phyloP scores from a whole-genome alignment of 2,113 vertebrate genomes.

The Phyllopteryx taeniolatus region DNA sequence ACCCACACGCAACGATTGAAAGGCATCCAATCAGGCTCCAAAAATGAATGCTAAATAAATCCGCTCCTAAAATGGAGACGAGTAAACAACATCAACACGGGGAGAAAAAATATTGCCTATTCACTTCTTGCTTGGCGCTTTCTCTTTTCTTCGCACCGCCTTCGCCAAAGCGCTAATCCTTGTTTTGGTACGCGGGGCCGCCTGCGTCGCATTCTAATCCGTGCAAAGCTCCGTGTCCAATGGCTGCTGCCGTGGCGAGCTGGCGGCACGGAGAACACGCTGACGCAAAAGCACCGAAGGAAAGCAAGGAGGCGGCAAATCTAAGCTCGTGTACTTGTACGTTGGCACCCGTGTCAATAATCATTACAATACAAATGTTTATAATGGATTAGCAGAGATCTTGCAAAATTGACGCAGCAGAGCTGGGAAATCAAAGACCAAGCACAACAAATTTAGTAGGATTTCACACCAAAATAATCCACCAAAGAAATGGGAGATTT shows the following conservation, averaged over 20 bases:
- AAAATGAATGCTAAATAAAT: slow-evolving; percentile 52
- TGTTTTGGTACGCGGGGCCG: slow-evolving; percentile 57
- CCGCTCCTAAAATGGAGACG: slow-evolving; percentile 47
- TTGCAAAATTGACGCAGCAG: too few relatives aligned
- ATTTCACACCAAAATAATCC: too few relatives aligned
- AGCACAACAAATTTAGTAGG: too few relatives aligned
- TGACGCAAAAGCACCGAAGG: background rate
- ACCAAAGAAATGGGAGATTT: too few relatives aligned
- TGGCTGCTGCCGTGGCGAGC: slow-evolving; percentile 42
- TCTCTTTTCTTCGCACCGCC: background rate
- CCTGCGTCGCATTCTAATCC: slow-evolving; percentile 63
- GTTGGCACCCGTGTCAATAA: too few relatives aligned
- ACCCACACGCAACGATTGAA: slow-evolving; percentile 40
- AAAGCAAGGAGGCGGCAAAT: background rate
- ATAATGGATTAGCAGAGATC: too few relatives aligned
- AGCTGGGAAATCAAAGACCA: too few relatives aligned
- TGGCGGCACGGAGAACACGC: background rate
- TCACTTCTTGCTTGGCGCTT: background rate
- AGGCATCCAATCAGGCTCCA: slow-evolving; percentile 35
- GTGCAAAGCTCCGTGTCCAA: slow-evolving; percentile 71
- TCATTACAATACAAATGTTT: too few relatives aligned
- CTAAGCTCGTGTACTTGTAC: too few relatives aligned
- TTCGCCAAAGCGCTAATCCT: slow-evolving; percentile 58
- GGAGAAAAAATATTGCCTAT: slow-evolving; percentile 26
- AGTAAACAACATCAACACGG: slow-evolving; percentile 25